These are phyloP conservation scores for Tinea semifulvella DNA, from an alignment of 2,888 invertebrate species.

Conservation along the genomic window DNA sequence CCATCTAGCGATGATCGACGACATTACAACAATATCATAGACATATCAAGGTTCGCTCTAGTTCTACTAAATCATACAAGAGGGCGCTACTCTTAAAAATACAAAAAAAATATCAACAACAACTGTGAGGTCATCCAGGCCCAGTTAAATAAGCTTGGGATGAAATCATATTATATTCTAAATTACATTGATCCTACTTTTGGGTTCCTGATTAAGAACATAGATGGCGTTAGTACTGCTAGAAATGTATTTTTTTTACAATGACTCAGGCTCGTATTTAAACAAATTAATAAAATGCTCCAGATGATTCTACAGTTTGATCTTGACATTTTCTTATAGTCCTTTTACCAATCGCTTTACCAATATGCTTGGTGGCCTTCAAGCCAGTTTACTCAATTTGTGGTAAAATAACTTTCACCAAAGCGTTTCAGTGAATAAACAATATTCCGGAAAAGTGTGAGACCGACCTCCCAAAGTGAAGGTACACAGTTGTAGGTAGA, in stretches of 20 bases:
- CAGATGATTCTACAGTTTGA: constrained; percentile 9
- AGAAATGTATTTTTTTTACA: no score
- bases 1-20: constrained; percentile 13
- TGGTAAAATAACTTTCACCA: constrained; percentile 41
- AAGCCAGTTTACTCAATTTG: constrained; percentile 11
- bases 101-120: no score
- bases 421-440: constrained; percentile 38
- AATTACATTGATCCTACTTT: no score
- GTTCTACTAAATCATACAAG: neutral
- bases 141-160: no score
- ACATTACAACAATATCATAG: neutral
- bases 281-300: constrained; percentile 1
- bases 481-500: constrained; percentile 4
- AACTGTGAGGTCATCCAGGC: no score
- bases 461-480: constrained; percentile 12
- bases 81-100: neutral
- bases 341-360: constrained; percentile 13
- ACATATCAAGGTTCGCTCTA: neutral
- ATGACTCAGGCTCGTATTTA: no score
- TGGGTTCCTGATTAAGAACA: no score
- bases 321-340: constrained; percentile 13
- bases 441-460: constrained; percentile 12
- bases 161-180: no score
- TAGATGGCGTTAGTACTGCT: no score
- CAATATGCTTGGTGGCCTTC: constrained; percentile 16